These are phyloP conservation scores for Thymallus thymallus DNA, from an alignment of 2,113 vertebrate species.

Conservation along the genomic window DNA sequence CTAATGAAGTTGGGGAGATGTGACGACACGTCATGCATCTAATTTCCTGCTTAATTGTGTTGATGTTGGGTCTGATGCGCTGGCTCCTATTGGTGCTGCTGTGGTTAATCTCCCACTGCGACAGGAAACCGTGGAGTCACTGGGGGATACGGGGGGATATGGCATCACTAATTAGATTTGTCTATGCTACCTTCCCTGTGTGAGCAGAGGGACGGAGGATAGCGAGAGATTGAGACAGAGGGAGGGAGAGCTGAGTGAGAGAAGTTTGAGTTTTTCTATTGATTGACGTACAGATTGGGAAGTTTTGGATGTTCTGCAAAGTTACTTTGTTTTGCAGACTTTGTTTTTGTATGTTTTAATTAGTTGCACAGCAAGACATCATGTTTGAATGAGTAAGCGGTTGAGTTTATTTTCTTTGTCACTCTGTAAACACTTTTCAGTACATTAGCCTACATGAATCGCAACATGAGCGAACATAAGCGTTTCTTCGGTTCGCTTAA, in stretches of 20 bases:
- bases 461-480: too few relatives aligned
- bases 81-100: conserved; percentile 32
- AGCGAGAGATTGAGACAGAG: not conserved
- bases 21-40: conserved; percentile 52
- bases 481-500: too few relatives aligned
- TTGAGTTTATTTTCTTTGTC: not conserved
- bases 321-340: too few relatives aligned
- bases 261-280: not conserved
- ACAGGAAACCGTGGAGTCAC: conserved; percentile 50
- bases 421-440: too few relatives aligned
- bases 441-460: too few relatives aligned
- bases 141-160: conserved; percentile 34
- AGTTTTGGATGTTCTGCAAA: too few relatives aligned
- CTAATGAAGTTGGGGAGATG: conserved; percentile 49
- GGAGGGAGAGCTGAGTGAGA: not conserved
- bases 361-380: too few relatives aligned
- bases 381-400: too few relatives aligned
- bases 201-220: conserved; percentile 3
- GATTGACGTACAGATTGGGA: too few relatives aligned
- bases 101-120: conserved; percentile 49
- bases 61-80: conserved; percentile 34
- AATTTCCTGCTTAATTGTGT: conserved; percentile 60
- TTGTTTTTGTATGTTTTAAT: too few relatives aligned
- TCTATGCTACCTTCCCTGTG: conserved; percentile 26
- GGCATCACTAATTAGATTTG: conserved; percentile 52